Evolutionary conservation across 2,888 invertebrate species (phyloP).

Genomic region (Ypsolopha scabrella): DNA sequence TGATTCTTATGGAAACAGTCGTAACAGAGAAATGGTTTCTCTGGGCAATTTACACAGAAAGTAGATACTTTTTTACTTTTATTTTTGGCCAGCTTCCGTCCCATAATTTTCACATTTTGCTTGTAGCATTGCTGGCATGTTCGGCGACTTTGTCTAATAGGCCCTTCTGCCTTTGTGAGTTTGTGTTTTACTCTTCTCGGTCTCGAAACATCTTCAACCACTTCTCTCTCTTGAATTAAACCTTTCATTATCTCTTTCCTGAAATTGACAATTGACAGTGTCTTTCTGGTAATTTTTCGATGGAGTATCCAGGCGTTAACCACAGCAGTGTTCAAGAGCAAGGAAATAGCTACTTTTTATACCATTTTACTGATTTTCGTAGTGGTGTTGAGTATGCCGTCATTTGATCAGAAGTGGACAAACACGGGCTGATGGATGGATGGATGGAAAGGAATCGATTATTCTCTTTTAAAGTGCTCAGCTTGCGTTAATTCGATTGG

Average conservation of each 20-base stretch:
- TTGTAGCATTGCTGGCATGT: conserved; percentile 6
- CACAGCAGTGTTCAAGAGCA: conserved; percentile 19
- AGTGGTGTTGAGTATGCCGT: conserved; percentile 16
- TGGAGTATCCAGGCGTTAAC: conserved; percentile 18
- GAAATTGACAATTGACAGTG: conserved; percentile 9
- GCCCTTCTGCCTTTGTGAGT: conserved; percentile 4
- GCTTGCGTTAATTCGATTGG: too few species aligned
- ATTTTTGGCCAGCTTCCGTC: conserved; percentile 5
- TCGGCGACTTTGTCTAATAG: conserved; percentile 2
- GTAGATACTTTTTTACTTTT: conserved; percentile 7
- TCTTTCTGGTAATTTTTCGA: conserved; percentile 12
- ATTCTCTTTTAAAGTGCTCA: too few species aligned
- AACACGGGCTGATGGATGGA: too few species aligned
- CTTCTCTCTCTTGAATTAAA: neutral
- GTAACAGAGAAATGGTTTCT: too few species aligned
- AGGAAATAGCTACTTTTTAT: conserved; percentile 16
- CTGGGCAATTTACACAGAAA: conserved; percentile 1
- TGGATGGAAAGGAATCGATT: too few species aligned
- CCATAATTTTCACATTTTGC: too few species aligned
- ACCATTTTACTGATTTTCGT: too few species aligned
- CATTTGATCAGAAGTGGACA: conserved; percentile 24
- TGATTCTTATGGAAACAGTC: too few species aligned
- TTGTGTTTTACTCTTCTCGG: conserved; percentile 5
- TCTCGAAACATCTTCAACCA: neutral
- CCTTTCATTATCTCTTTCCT: conserved; percentile 6